These are phyloP conservation scores for Siniperca undulata DNA, from an alignment of 2,797 vertebrate genomes.

Conservation along the genomic window DNA sequence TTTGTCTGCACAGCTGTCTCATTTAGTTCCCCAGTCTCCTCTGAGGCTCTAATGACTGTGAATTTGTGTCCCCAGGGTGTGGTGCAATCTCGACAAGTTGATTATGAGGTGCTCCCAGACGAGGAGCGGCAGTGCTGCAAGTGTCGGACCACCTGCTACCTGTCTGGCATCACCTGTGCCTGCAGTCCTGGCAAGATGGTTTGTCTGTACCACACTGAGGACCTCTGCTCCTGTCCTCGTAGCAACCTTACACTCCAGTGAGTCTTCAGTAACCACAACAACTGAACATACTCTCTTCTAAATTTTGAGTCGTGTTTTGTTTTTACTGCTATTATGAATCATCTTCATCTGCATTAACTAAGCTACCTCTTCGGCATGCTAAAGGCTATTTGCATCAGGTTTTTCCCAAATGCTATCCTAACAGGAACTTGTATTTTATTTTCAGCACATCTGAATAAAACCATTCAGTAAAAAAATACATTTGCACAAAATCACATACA, in stretches of 20 bases:
- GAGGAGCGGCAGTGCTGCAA: conserved; percentile 95
- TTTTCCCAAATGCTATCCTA: neutral
- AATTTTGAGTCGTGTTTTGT: neutral
- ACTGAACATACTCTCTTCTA: conserved; percentile 13
- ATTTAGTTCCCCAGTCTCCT: conserved; percentile 25
- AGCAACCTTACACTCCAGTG: conserved; percentile 91
- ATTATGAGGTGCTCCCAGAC: conserved; percentile 93
- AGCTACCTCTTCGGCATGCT: neutral
- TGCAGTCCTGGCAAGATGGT: conserved; percentile 91
- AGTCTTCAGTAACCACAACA: conserved; percentile 72
- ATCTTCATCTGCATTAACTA: neutral
- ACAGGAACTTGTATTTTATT: neutral
- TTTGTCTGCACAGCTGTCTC: conserved; percentile 41
- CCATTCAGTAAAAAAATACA: neutral
- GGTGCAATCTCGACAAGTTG: conserved; percentile 87
- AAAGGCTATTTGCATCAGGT: neutral
- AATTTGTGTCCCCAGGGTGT: conserved; percentile 87
- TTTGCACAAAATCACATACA: neutral
- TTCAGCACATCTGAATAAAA: neutral
- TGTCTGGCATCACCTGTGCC: conserved; percentile 94
- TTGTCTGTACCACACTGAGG: conserved; percentile 92
- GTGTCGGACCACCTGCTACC: conserved; percentile 98
- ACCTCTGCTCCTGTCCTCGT: conserved; percentile 91
- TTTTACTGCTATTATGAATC: neutral
- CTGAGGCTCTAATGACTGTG: conserved; percentile 48